These are phyloP conservation scores for Cynaeus angustus DNA, from an alignment of 2,888 invertebrate genomes.

Conservation along the genomic window DNA sequence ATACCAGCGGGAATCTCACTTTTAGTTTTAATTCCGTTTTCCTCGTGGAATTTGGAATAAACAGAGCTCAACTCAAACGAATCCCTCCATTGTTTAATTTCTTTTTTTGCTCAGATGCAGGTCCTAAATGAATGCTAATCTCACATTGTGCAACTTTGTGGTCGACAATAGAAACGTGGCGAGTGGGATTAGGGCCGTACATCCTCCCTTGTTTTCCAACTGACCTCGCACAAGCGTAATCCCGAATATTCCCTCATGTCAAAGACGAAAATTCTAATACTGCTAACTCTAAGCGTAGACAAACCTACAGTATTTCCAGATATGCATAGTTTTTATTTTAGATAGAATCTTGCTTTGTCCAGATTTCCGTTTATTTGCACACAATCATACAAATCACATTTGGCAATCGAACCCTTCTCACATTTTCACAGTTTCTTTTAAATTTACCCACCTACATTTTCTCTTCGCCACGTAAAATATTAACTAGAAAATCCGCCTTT, in stretches of 20 bases:
- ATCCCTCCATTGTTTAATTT: conserved; percentile 47
- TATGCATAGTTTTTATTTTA: too few species aligned
- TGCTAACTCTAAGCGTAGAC: too few species aligned
- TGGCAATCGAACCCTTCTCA: not conserved
- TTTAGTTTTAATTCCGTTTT: conserved; percentile 32
- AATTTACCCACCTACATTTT: too few species aligned
- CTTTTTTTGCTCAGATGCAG: conserved; percentile 42
- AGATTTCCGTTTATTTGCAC: not conserved
- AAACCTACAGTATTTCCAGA: too few species aligned
- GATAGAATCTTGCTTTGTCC: too few species aligned
- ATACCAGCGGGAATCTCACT: conserved; percentile 6
- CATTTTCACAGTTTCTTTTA: not conserved
- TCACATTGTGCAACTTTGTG: conserved; percentile 45
- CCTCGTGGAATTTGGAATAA: conserved; percentile 26
- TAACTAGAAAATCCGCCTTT: conserved; percentile 40
- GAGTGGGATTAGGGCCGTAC: conserved; percentile 43
- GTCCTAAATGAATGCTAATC: conserved; percentile 49
- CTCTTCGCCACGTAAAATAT: conserved; percentile 12
- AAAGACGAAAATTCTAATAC: conserved; percentile 25
- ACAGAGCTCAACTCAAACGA: conserved; percentile 24
- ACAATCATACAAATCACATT: conserved; percentile 1
- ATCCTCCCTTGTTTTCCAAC: conserved; percentile 39
- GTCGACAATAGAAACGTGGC: conserved; percentile 45
- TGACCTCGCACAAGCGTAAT: conserved; percentile 41
- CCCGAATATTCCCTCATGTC: conserved; percentile 35